Base-by-base conservation (phyloP, 1,140 invertebrate genomes). In the Plutomurus gul region DNA sequence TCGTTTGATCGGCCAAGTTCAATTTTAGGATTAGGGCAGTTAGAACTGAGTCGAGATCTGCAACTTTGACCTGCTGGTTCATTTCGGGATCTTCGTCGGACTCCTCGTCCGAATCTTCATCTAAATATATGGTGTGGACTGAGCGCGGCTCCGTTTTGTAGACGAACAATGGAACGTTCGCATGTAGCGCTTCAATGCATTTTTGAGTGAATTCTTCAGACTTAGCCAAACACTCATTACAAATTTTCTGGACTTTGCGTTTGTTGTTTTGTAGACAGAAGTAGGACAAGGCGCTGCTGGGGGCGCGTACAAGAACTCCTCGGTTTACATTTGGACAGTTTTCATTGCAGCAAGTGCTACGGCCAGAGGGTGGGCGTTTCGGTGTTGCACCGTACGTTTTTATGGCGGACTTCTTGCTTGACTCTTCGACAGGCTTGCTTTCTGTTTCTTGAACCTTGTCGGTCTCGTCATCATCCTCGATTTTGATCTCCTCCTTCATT, bases 171-270 rank as follows among this genome's bases (percentile, higher is more conserved):
- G 56, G 56, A 65, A 33, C 36, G 16, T 30, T 30, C 3, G 56
- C 25, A 7, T 65, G 30, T 2, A 65, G 13, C 1, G 56, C 27
- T 6, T 65, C 56, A n/a, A 65, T 33, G 25, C 56, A 65, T 30
- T 65, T 65, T 11, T 86, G 85, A 71, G 88, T 87, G 83, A 88
- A 87, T 36, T 85, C 46, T 60, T 87, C 82, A 2, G 89, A 87
- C 56, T 72, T 78, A 37, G 87, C 80, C 78, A 88, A 88, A 84
- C 89, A 90, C 22, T 86, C 84, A 72, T 85, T 74, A 77, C 90
- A 90, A 39, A 88, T 85, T 46, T 88, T 86, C 76, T 86, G 85
- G 36, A 87, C 86, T 78, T 87, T 88, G 39, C 85, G 87, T 70
- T 85, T 86, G n/a, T 76, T 85, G 77, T 82, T 84, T 78, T 88